Evolutionary conservation across 2,113 vertebrate genomes (phyloP).

Genomic region (Dascyllus trimaculatus): DNA sequence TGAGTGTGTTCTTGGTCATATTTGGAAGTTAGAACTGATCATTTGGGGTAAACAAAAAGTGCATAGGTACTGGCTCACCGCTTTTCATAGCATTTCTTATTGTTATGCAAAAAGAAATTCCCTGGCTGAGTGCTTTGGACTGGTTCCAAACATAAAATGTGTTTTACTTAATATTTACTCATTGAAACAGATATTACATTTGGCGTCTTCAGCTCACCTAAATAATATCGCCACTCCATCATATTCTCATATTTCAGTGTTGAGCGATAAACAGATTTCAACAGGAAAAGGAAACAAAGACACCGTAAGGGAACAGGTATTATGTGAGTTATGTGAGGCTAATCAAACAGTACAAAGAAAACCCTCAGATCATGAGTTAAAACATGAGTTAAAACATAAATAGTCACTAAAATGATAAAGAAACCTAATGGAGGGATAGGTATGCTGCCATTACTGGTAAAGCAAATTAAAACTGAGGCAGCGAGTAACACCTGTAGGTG

Average conservation of each 20-base stretch:
- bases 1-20: neutral
- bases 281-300: constrained; percentile 31
- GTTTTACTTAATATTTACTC: neutral
- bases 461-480: constrained; percentile 39
- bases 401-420: constrained; percentile 54
- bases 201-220: constrained; percentile 25
- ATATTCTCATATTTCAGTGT: neutral
- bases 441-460: constrained; percentile 17
- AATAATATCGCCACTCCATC: neutral
- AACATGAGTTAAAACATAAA: constrained; percentile 63
- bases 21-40: constrained; percentile 38
- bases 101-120: neutral
- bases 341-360: constrained; percentile 1
- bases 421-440: constrained; percentile 18
- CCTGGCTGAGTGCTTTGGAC: neutral
- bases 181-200: constrained; percentile 6
- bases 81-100: constrained; percentile 1
- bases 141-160: neutral
- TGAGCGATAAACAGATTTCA: neutral
- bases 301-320: constrained; percentile 25
- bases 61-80: constrained; percentile 22
- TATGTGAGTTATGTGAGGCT: neutral
- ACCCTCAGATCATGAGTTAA: neutral
- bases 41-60: constrained; percentile 45
- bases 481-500: constrained; percentile 1